These are phyloP conservation scores for Oncopodura yosiiana DNA, from an alignment of 1,140 invertebrate genomes.

Conservation along the genomic window DNA sequence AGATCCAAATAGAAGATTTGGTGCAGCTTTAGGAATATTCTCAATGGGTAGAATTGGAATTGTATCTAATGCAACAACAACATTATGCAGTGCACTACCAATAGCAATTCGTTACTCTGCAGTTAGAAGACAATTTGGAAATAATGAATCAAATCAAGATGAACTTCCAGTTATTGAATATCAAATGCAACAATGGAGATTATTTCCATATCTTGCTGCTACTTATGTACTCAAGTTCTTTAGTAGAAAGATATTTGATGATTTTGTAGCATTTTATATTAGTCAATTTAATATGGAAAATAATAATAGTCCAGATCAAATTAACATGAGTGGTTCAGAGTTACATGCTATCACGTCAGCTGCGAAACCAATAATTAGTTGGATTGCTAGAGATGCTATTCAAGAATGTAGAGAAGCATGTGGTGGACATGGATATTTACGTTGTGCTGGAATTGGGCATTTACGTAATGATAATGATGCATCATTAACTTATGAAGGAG, in stretches of 20 bases:
- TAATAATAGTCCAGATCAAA: slow-evolving; percentile 37
- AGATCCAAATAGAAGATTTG: slow-evolving; percentile 65
- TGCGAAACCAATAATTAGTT: slow-evolving; percentile 63
- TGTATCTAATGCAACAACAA: slow-evolving; percentile 57
- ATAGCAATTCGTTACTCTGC: slow-evolving; percentile 86
- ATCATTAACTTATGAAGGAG: slow-evolving; percentile 52
- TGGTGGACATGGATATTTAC: slow-evolving; percentile 42
- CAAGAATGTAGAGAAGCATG: slow-evolving; percentile 64
- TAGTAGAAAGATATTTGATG: slow-evolving; percentile 49
- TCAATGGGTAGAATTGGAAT: slow-evolving; percentile 71
- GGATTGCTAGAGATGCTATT: slow-evolving; percentile 67
- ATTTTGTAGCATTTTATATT: slow-evolving; percentile 45
- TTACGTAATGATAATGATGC: slow-evolving; percentile 49
- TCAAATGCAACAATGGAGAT: slow-evolving; percentile 84
- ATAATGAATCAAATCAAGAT: slow-evolving; percentile 41
- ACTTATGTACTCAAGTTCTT: slow-evolving; percentile 67
- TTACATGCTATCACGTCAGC: slow-evolving; percentile 68
- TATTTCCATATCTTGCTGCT: slow-evolving; percentile 80
- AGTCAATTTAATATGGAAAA: slow-evolving; percentile 10
- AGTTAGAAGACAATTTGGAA: slow-evolving; percentile 77
- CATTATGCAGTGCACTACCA: slow-evolving; percentile 59
- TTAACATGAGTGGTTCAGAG: slow-evolving; percentile 52
- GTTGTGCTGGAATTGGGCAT: slow-evolving; percentile 16
- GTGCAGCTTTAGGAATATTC: slow-evolving; percentile 68
- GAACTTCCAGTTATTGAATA: slow-evolving; percentile 85